Conservation (phyloP, 2,888 invertebrate species). For the Agriopis aurantiaria region DNA sequence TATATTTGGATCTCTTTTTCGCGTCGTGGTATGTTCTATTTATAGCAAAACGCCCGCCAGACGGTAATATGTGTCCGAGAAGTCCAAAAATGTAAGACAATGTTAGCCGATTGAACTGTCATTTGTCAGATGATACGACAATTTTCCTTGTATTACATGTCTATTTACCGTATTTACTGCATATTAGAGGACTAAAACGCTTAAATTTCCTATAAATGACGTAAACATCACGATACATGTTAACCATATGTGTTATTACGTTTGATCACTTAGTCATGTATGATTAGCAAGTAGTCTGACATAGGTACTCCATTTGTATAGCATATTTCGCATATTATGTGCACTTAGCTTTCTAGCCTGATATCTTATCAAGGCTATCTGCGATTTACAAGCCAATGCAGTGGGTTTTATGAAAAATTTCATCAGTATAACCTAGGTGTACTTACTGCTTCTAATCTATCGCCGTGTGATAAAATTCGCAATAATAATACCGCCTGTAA, state of each 20-base stretch:
- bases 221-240: slow-evolving; percentile 50
- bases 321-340: slow-evolving; percentile 42
- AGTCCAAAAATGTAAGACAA: slow-evolving; percentile 64
- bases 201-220: slow-evolving; percentile 51
- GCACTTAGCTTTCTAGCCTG: slow-evolving; percentile 51
- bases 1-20: slow-evolving; percentile 81
- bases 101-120: slow-evolving; percentile 54
- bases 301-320: slow-evolving; percentile 35
- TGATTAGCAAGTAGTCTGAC: slow-evolving; percentile 50
- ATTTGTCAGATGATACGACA: slow-evolving; percentile 48
- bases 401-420: slow-evolving; percentile 43
- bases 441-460: slow-evolving; percentile 47
- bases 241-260: slow-evolving; percentile 50
- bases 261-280: slow-evolving; percentile 50
- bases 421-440: slow-evolving; percentile 46
- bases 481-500: slow-evolving; percentile 6
- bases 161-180: slow-evolving; percentile 43
- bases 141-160: slow-evolving; percentile 49
- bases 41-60: slow-evolving; percentile 78
- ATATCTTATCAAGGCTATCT: slow-evolving; percentile 57
- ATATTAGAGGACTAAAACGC: slow-evolving; percentile 33
- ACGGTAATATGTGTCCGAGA: slow-evolving; percentile 72
- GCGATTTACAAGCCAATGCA: slow-evolving; percentile 48
- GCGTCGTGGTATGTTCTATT: slow-evolving; percentile 83
- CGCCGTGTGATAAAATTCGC: slow-evolving; percentile 33